Evolutionary conservation across 2,797 vertebrate species (phyloP).

Genomic region (Ctenosaura bakeri): DNA sequence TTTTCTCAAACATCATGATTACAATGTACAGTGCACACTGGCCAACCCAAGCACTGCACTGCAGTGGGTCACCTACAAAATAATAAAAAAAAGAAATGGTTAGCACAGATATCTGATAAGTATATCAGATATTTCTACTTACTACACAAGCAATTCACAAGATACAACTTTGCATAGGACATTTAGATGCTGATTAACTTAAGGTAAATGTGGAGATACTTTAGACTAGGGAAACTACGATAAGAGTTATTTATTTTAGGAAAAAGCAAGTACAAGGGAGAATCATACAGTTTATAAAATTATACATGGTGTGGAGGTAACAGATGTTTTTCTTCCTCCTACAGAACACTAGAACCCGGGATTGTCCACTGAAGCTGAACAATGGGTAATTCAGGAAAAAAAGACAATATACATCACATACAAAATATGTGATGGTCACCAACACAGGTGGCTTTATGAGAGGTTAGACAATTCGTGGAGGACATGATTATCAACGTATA

Average conservation of each 20-base stretch:
- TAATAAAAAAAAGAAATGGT: conserved; percentile 36
- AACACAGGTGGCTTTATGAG: background rate
- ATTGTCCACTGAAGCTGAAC: no score
- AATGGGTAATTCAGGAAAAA: no score
- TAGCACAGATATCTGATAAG: fast-evolving
- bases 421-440: background rate
- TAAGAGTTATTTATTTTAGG: no score
- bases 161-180: background rate
- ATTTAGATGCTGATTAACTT: background rate
- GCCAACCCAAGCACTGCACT: conserved; percentile 94
- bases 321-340: no score
- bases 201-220: background rate
- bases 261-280: no score
- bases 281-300: no score
- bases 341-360: no score
- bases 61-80: conserved; percentile 91
- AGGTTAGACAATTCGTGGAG: background rate
- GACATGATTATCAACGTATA: background rate
- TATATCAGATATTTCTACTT: background rate
- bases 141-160: background rate
- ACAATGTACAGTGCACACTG: conserved; percentile 97
- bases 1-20: conserved; percentile 98
- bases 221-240: background rate
- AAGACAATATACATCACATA: background rate
- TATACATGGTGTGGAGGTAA: no score